Evolutionary conservation across 1,140 invertebrate genomes (phyloP).

Genomic region (Leptinotarsa lineolata): DNA sequence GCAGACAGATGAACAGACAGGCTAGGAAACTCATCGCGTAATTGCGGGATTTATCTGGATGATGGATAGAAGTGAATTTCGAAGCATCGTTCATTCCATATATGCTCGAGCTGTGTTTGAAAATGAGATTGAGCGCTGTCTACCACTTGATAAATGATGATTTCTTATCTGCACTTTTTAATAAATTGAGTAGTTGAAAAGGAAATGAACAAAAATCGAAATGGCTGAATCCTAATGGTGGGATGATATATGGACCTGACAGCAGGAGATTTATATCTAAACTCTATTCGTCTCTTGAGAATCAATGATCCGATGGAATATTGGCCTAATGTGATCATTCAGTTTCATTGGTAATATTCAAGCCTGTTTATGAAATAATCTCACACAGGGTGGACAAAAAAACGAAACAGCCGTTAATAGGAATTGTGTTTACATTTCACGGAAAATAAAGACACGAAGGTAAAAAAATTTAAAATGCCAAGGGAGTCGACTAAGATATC

Average conservation of each 20-base stretch:
- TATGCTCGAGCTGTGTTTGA: slow-evolving; percentile 14
- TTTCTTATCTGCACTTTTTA: slow-evolving; percentile 4
- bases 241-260: neutral
- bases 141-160: slow-evolving; percentile 11
- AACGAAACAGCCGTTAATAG: no score
- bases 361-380: no score
- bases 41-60: slow-evolving; percentile 18
- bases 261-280: neutral
- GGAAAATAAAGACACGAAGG: no score
- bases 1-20: slow-evolving; percentile 8
- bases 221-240: neutral
- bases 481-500: no score
- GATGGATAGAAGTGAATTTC: slow-evolving; percentile 14
- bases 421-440: no score
- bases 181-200: slow-evolving; percentile 16
- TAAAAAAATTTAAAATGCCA: no score
- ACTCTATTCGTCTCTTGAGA: neutral
- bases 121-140: slow-evolving; percentile 19
- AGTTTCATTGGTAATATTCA: neutral
- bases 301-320: neutral
- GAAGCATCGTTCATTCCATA: slow-evolving; percentile 17
- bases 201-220: neutral
- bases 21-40: slow-evolving; percentile 9
- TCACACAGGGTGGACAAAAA: no score
- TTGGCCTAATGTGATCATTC: neutral